These are phyloP conservation scores for Peromyscus leucopus DNA, from an alignment of 2,113 vertebrate species.

Conservation along the genomic window DNA sequence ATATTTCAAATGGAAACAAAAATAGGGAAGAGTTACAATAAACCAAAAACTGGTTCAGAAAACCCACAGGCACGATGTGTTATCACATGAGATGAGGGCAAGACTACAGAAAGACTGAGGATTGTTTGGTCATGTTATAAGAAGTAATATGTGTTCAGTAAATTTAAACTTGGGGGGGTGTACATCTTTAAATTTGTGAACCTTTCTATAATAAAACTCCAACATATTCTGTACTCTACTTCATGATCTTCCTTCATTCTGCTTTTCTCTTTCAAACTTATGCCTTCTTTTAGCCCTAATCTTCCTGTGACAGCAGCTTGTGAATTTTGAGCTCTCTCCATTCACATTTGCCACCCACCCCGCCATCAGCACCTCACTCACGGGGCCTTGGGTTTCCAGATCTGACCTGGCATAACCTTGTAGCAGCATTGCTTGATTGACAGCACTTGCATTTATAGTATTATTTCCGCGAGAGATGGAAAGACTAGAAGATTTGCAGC, in stretches of 20 bases:
- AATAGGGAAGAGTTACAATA: constrained; percentile 5
- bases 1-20: constrained; percentile 39
- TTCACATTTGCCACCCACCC: constrained; percentile 72
- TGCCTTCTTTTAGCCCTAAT: constrained; percentile 70
- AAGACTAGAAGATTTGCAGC: constrained; percentile 80
- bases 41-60: constrained; percentile 27
- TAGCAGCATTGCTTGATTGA: constrained; percentile 68
- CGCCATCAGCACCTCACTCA: constrained; percentile 69
- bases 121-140: constrained; percentile 41
- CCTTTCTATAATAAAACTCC: constrained; percentile 54
- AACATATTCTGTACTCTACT: constrained; percentile 36
- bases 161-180: constrained; percentile 6
- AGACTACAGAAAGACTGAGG: background rate
- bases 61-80: background rate
- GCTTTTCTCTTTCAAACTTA: constrained; percentile 49
- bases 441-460: constrained; percentile 76
- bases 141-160: background rate
- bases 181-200: constrained; percentile 56
- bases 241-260: constrained; percentile 61
- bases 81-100: background rate
- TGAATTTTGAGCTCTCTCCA: constrained; percentile 71
- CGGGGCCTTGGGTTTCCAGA: constrained; percentile 74
- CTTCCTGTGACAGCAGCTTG: constrained; percentile 73
- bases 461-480: constrained; percentile 69
- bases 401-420: constrained; percentile 80